Base-by-base conservation (phyloP, 2,797 vertebrate species). In the Platyrinchus mystaceus region DNA sequence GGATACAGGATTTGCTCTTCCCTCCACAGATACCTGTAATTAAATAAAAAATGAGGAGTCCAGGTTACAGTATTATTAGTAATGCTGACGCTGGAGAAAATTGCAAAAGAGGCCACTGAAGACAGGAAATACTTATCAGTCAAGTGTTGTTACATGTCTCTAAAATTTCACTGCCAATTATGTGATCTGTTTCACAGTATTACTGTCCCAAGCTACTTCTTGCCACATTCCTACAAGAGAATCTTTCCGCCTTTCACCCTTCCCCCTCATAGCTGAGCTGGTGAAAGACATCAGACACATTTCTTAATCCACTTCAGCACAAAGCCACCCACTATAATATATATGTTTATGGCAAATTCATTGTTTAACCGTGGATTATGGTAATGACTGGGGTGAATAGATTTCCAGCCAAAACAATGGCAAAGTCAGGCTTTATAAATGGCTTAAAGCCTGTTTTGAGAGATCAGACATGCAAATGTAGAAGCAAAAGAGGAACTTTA, bases 1-100 rank as follows among this genome's bases (percentile, higher is more conserved):
- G 44, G 99, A 99, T 20, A 99, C 98, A 2, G 98, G 98, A 21
- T 97, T 98, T 12, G 98, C 85, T 84, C 97, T 98, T 87, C 99
- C 99, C 84, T 98, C 98, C 60, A 97, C 89, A 6, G 98, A 99
- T 43, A 99, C 98, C 99, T 99, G 70, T 89, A 94, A 97, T 13
- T 78, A 64, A 92, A 87, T 41, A n/a, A 96, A 95, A 96, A 83
- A 43, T 15, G 32, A 32, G 89, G 15, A 43, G 46, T 58, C 81
- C 43, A 70, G 1, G 13, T 58, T 67, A 69, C 19, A 60, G 7
- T n/a, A 55, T 19, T 50, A 52, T 69, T 23, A 80, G 41, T 32
- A 80, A 71, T 49, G 46, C 14, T 41, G 34, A 10, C 32, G 8
- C 41, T 39, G 55, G 15, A 80, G 53, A 30, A 90, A 90, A 39